Evolutionary conservation across 2,888 invertebrate species (phyloP).

Genomic region (Junonia oenone): DNA sequence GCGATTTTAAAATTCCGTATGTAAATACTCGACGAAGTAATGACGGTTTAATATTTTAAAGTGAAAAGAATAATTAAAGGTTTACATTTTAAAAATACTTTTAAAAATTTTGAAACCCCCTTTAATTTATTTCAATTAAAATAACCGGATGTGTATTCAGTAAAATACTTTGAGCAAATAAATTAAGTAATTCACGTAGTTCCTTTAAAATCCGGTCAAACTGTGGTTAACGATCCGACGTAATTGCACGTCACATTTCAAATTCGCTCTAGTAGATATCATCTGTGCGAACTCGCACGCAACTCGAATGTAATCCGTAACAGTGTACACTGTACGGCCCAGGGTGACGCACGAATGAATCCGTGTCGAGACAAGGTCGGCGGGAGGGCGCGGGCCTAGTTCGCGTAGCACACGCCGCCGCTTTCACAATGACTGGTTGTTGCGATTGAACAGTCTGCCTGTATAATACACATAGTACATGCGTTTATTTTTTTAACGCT

Average conservation of each 20-base stretch:
- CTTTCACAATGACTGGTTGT: slow-evolving; percentile 19
- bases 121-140: not conserved
- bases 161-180: slow-evolving; percentile 1
- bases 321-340: slow-evolving; percentile 36
- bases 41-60: not conserved
- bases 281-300: slow-evolving; percentile 9
- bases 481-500: too few species aligned
- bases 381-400: slow-evolving; percentile 67
- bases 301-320: slow-evolving; percentile 20
- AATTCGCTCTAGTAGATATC: slow-evolving; percentile 13
- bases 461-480: too few species aligned
- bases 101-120: not conserved
- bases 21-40: not conserved
- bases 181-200: not conserved
- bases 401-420: slow-evolving; percentile 34
- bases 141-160: not conserved
- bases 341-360: slow-evolving; percentile 73
- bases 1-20: slow-evolving; percentile 2
- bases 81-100: not conserved
- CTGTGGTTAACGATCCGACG: slow-evolving; percentile 5
- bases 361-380: slow-evolving; percentile 75
- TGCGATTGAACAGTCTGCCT: not conserved
- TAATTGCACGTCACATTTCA: slow-evolving; percentile 10
- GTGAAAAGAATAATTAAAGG: not conserved
- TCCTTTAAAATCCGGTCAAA: slow-evolving; percentile 1